Conservation (phyloP, 2,797 vertebrate species). For the Enteromius thamalakanensis region DNA sequence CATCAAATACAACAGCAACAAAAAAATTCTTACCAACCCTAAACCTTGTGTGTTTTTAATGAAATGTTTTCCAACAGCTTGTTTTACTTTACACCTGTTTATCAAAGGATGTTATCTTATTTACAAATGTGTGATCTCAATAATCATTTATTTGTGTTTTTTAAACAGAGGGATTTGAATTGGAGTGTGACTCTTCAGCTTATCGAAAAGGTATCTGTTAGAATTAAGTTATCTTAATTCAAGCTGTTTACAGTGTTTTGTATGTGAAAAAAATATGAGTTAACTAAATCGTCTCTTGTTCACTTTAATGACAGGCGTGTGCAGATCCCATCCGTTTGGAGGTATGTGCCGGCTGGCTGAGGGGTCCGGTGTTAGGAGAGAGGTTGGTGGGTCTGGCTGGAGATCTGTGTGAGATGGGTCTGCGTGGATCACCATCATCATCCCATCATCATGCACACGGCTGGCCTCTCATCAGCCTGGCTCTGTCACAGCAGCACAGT, state of each 20-base stretch:
- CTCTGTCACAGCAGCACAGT: slow-evolving; percentile 87
- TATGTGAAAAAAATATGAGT: not conserved
- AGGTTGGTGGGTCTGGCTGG: slow-evolving; percentile 84
- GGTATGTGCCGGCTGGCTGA: slow-evolving; percentile 86
- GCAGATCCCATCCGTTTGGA: slow-evolving; percentile 77
- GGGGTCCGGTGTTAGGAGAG: slow-evolving; percentile 87
- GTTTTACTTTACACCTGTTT: not conserved
- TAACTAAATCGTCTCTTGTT: slow-evolving; percentile 15
- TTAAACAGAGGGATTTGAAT: slow-evolving; percentile 83
- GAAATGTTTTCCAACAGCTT: not conserved
- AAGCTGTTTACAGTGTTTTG: not conserved
- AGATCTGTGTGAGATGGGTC: slow-evolving; percentile 81
- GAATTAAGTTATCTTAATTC: not conserved
- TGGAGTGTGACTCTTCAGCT: slow-evolving; percentile 88
- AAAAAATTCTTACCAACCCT: not conserved
- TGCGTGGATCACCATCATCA: slow-evolving; percentile 60
- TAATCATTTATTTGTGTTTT: slow-evolving; percentile 43
- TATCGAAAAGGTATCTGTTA: slow-evolving; percentile 86
- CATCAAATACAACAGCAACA: not conserved
- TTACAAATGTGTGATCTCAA: too few relatives aligned
- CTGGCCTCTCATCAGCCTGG: slow-evolving; percentile 90
- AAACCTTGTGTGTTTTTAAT: not conserved
- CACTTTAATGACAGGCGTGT: slow-evolving; percentile 79
- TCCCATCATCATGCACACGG: slow-evolving; percentile 73
- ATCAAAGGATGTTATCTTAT: not conserved